phyloP scores from a whole-genome alignment of 2,113 vertebrate genomes.

The Butorides virescens region DNA sequence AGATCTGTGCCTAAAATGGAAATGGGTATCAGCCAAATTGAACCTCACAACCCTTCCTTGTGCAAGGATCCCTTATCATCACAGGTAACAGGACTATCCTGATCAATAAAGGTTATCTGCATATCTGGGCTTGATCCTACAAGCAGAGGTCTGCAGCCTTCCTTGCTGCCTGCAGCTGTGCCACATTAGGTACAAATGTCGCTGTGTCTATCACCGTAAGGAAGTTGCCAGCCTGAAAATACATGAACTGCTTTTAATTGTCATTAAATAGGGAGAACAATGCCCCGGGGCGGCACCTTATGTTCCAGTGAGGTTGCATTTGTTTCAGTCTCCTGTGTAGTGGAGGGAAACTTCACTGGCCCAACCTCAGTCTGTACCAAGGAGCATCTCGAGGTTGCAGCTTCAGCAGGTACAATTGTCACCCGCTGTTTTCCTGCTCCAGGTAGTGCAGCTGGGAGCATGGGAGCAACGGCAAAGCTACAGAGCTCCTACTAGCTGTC shows the following conservation, averaged over 20 bases:
- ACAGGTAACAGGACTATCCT: background rate
- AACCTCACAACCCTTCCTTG: background rate
- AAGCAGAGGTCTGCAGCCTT: background rate
- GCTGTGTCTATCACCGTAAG: background rate
- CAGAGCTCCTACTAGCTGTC: background rate
- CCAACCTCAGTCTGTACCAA: background rate
- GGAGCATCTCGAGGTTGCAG: background rate
- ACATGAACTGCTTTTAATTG: background rate
- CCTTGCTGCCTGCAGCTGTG: background rate
- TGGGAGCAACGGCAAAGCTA: background rate
- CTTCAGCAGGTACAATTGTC: background rate
- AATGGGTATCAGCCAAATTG: background rate
- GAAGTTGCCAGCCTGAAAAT: background rate
- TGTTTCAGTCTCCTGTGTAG: background rate
- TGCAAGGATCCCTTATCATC: background rate
- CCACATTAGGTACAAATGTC: background rate
- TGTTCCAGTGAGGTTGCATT: background rate
- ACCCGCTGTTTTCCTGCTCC: background rate
- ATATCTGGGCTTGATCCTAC: background rate
- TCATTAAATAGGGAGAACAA: background rate
- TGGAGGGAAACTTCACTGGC: background rate
- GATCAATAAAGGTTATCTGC: background rate
- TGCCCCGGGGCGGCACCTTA: background rate
- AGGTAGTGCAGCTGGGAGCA: background rate
- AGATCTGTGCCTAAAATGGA: background rate